Percentiles rank a stretch among this genome's conserved stretches.
phyloP scores from a whole-genome alignment of 2,113 vertebrate species.

The Oreocharis arfaki region DNA sequence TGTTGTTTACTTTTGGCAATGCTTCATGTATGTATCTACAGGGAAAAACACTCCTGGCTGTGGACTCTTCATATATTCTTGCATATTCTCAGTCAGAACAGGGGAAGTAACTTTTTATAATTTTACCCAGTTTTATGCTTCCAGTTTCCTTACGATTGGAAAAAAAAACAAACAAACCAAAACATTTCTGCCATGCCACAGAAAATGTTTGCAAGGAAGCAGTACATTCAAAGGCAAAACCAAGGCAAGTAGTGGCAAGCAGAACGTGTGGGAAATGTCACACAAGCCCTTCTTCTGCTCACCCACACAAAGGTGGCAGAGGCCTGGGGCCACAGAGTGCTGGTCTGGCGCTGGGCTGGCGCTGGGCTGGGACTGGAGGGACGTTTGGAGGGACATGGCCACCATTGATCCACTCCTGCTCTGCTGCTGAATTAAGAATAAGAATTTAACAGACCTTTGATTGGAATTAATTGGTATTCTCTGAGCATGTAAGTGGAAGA shows the following conservation, averaged over 20 bases:
- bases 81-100: neutral
- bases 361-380: neutral
- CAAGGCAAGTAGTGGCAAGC: neutral
- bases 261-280: neutral
- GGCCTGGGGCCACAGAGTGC: fast-evolving
- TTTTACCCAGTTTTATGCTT: neutral
- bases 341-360: fast-evolving
- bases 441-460: neutral
- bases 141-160: neutral
- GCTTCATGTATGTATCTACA: neutral
- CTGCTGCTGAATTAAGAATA: neutral
- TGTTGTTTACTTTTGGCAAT: neutral
- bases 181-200: neutral
- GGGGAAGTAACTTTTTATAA: neutral
- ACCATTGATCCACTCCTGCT: neutral
- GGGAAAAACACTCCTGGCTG: neutral
- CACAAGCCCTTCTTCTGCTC: neutral
- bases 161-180: neutral
- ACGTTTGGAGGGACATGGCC: fast-evolving
- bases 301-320: fast-evolving
- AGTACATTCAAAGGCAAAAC: neutral
- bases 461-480: neutral
- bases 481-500: neutral
- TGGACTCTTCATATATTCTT: neutral
- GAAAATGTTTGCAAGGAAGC: neutral